These are phyloP conservation scores for Drosophila paranaensis DNA, from an alignment of 2,888 invertebrate species.

Conservation along the genomic window DNA sequence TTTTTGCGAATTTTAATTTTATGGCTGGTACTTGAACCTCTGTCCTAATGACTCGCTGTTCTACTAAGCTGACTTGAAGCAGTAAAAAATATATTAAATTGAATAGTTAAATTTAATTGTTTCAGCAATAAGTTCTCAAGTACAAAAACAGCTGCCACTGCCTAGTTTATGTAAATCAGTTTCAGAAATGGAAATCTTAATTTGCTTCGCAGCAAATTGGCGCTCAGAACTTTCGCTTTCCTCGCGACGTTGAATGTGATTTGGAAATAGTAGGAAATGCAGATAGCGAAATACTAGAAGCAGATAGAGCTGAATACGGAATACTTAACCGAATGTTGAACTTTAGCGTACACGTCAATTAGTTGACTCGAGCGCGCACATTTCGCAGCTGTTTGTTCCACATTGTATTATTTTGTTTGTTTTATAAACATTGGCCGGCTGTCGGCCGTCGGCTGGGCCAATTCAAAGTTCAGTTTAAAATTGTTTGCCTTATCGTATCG, in stretches of 20 bases:
- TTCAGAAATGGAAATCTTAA: not conserved
- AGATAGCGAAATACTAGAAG: not conserved
- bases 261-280: not conserved
- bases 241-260: not conserved
- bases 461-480: slow-evolving; percentile 31
- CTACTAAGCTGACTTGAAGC: not conserved
- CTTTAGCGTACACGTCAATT: slow-evolving; percentile 13
- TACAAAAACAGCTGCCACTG: not conserved
- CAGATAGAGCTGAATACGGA: not conserved
- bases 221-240: slow-evolving; percentile 1
- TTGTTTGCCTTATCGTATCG: slow-evolving; percentile 14
- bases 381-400: slow-evolving; percentile 2
- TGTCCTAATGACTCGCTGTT: not conserved
- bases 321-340: slow-evolving; percentile 5
- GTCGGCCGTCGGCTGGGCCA: not conserved
- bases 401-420: not conserved
- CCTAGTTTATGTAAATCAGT: not conserved
- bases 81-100: not conserved
- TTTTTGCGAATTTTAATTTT: not conserved
- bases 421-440: slow-evolving; percentile 5
- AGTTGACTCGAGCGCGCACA: not conserved
- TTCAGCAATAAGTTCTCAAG: no score
- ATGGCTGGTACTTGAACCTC: not conserved
- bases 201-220: not conserved
- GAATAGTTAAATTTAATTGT: not conserved